Conservation (phyloP, 2,888 invertebrate genomes). For the Pimpla rufipes region DNA sequence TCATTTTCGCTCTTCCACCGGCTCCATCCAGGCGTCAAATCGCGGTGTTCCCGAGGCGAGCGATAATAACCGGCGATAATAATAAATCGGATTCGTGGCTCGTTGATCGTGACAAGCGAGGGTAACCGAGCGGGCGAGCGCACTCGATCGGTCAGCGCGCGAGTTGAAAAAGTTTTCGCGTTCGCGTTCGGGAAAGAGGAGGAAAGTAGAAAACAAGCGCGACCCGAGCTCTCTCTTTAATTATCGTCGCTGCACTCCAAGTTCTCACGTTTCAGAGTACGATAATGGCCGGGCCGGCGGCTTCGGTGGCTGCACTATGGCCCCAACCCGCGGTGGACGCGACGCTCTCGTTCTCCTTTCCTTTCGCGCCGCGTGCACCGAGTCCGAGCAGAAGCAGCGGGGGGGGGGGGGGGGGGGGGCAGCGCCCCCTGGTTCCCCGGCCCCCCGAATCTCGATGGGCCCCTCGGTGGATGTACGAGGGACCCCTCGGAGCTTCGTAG, state of each 20-base stretch:
- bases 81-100: conserved; percentile 28
- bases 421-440: too few species aligned
- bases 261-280: conserved; percentile 74
- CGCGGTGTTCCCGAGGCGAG: not conserved
- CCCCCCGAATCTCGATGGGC: conserved; percentile 51
- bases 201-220: conserved; percentile 45
- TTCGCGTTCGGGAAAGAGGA: conserved; percentile 23
- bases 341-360: conserved; percentile 56
- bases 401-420: too few species aligned
- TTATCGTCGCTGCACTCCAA: conserved; percentile 54
- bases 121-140: not conserved
- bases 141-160: conserved; percentile 23
- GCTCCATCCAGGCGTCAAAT: not conserved
- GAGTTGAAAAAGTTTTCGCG: conserved; percentile 19
- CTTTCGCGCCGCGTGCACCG: conserved; percentile 1
- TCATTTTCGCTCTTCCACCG: not conserved
- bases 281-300: conserved; percentile 59
- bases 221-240: conserved; percentile 47
- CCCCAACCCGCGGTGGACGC: conserved; percentile 33
- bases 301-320: conserved; percentile 62
- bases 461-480: conserved; percentile 40
- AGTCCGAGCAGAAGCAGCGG: conserved; percentile 28
- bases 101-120: conserved; percentile 32
- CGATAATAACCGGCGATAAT: conserved; percentile 10
- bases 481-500: conserved; percentile 30